Conservation (phyloP, 2,113 vertebrate genomes). For the Bufo gargarizans region DNA sequence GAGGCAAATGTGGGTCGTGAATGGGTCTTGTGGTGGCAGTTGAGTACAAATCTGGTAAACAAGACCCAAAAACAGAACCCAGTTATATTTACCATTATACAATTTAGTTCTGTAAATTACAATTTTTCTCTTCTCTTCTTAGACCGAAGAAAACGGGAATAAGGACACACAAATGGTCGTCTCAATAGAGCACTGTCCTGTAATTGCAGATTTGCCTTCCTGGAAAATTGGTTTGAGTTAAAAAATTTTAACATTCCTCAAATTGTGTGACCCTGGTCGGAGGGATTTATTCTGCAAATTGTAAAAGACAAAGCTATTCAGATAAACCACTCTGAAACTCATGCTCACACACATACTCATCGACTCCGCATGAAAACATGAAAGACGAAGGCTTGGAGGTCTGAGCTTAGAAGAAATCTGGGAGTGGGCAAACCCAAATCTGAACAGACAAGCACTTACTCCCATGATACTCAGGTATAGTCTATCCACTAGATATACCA, state of each 20-base stretch:
- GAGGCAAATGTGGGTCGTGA: too few species aligned
- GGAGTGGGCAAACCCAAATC: too few species aligned
- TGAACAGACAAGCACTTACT: too few species aligned
- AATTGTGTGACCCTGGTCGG: neutral
- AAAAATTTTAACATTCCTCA: conserved; percentile 9
- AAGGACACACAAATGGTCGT: neutral
- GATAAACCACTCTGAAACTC: neutral
- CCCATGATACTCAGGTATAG: too few species aligned
- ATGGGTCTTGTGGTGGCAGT: neutral
- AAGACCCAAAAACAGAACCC: neutral
- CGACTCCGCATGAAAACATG: too few species aligned
- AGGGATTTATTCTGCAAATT: conserved; percentile 8
- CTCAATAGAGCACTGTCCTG: neutral
- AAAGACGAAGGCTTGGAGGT: neutral
- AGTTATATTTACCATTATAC: neutral
- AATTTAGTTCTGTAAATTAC: neutral
- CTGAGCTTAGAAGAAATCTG: neutral
- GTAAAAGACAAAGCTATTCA: neutral
- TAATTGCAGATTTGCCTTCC: conserved; percentile 14
- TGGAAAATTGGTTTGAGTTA: neutral
- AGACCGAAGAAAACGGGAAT: too few species aligned
- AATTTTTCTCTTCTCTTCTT: neutral
- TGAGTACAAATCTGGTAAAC: neutral
- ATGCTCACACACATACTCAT: too few species aligned
- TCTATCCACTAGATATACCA: too few species aligned